phyloP scores from a whole-genome alignment of 2,888 invertebrate species.

The Octonoba sinensis region DNA sequence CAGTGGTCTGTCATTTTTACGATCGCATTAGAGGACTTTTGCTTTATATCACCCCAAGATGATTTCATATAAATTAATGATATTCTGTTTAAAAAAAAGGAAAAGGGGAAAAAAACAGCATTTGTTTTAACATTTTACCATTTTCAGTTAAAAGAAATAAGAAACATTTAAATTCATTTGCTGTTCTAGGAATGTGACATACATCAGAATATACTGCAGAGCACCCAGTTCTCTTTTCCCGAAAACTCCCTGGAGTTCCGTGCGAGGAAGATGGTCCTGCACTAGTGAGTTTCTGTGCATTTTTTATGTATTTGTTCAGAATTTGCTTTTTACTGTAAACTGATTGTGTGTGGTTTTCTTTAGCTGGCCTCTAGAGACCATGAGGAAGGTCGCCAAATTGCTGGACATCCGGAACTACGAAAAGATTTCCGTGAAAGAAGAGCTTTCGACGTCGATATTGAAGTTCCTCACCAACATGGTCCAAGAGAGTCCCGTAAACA shows the following conservation, averaged over 20 bases:
- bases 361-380: constrained; percentile 12
- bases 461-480: constrained; percentile 9
- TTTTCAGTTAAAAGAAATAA: too few species aligned
- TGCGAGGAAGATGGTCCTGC: constrained; percentile 17
- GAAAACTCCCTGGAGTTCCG: constrained; percentile 14
- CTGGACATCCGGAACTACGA: constrained; percentile 23
- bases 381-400: constrained; percentile 18
- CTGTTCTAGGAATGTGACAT: constrained; percentile 32
- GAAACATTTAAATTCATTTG: too few species aligned
- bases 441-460: constrained; percentile 3
- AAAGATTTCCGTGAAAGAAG: not conserved
- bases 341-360: not conserved
- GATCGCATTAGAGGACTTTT: too few species aligned
- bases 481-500: too few species aligned
- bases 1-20: too few species aligned
- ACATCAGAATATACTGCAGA: constrained; percentile 23
- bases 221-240: constrained; percentile 6
- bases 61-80: too few species aligned
- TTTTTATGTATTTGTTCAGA: too few species aligned
- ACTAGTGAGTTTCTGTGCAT: constrained; percentile 25
- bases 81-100: too few species aligned
- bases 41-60: too few species aligned
- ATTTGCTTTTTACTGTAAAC: too few species aligned
- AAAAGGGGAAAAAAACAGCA: too few species aligned
- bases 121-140: too few species aligned